Conservation (phyloP, 92 coral and sea anemone species). For the Siderastrea siderea region DNA sequence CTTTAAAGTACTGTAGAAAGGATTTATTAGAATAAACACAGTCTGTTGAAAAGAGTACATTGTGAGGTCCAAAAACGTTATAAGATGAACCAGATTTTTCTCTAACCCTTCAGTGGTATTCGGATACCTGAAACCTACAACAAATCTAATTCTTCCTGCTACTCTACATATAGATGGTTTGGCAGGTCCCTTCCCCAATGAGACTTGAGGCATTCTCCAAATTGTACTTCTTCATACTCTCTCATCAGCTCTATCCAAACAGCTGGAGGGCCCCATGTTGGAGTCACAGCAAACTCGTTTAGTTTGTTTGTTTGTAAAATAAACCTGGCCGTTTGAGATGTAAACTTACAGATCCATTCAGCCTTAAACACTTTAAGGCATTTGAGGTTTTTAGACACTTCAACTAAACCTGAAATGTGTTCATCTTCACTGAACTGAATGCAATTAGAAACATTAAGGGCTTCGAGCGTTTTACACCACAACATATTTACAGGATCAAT, state of each 20-base stretch:
- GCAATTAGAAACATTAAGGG: slow-evolving; percentile 41
- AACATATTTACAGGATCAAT: slow-evolving; percentile 56
- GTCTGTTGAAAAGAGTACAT: slow-evolving; percentile 9
- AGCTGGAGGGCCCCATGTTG: slow-evolving; percentile 27
- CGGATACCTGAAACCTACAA: neutral
- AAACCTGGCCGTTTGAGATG: slow-evolving; percentile 38
- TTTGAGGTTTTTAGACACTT: slow-evolving; percentile 29
- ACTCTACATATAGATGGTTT: slow-evolving; percentile 39
- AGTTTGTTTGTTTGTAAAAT: slow-evolving; percentile 36
- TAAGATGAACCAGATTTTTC: too few relatives aligned
- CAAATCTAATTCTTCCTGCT: slow-evolving; percentile 17
- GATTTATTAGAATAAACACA: slow-evolving; percentile 2
- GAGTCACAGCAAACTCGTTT: slow-evolving; percentile 47
- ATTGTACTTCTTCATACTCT: slow-evolving; percentile 24
- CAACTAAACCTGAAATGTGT: slow-evolving; percentile 35
- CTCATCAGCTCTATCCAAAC: slow-evolving; percentile 47
- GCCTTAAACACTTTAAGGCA: slow-evolving; percentile 44
- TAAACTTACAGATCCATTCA: slow-evolving; percentile 43
- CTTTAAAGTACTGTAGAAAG: neutral
- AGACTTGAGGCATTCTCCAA: slow-evolving; percentile 35
- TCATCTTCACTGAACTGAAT: slow-evolving; percentile 47
- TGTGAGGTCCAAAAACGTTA: neutral
- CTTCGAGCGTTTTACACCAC: slow-evolving; percentile 48
- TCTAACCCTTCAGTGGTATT: neutral
- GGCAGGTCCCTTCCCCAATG: slow-evolving; percentile 39